A percentile compares a stretch with the other conserved stretches of the same genome.
phyloP scores from a whole-genome alignment of 2,113 vertebrate genomes.

The Neoarius graeffei region DNA sequence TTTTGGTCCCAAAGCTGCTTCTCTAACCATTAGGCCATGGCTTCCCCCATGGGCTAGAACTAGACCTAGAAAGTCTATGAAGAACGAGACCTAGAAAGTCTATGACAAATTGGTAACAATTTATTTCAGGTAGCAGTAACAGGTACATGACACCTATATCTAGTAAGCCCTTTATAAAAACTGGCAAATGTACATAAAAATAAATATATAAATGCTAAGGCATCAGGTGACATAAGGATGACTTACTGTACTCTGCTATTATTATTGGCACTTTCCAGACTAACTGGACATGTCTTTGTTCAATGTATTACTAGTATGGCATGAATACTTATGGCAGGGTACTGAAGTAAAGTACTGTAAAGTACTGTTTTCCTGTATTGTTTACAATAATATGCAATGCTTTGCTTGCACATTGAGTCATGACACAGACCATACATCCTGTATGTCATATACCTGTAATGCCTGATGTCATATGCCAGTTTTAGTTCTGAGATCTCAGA shows the following conservation, averaged over 20 bases:
- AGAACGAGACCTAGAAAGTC: no score
- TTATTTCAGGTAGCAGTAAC: neutral
- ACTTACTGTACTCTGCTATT: neutral
- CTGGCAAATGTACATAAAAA: neutral
- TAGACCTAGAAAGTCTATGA: no score
- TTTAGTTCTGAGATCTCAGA: neutral
- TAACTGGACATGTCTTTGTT: no score
- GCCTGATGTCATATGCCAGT: neutral
- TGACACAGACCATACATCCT: neutral
- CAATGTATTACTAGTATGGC: no score
- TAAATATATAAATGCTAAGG: no score
- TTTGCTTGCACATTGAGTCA: neutral
- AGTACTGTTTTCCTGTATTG: neutral
- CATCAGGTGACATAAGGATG: neutral
- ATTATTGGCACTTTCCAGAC: neutral
- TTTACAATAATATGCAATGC: neutral
- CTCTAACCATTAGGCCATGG: no score
- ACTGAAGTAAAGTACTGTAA: neutral
- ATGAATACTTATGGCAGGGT: neutral
- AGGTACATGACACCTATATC: neutral
- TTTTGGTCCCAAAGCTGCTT: no score
- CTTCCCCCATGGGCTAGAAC: no score
- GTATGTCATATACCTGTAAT: neutral
- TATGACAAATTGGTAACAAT: no score
- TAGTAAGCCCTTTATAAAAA: neutral